A percentile compares a stretch with the other conserved stretches of the same genome.
phyloP scores from a whole-genome alignment of 1,140 invertebrate species.

The Heliothis subflexa region DNA sequence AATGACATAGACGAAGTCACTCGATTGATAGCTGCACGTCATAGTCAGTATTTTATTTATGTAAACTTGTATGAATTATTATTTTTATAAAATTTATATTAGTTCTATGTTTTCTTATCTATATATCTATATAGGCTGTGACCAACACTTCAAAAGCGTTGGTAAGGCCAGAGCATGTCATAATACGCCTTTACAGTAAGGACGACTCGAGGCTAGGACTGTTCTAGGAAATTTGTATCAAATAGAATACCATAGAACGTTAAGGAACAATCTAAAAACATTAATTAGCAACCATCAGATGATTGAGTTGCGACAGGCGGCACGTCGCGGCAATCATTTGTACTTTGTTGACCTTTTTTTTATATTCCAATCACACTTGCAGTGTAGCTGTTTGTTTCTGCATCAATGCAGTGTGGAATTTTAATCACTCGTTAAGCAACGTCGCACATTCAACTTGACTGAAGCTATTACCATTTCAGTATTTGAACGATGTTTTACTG shows the following conservation, averaged over 20 bases:
- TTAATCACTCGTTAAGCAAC: conserved; percentile 38
- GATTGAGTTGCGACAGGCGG: conserved; percentile 35
- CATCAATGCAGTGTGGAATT: conserved; percentile 27
- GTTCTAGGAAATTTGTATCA: background rate
- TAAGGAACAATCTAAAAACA: conserved; percentile 4
- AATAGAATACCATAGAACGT: background rate
- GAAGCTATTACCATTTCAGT: conserved; percentile 40
- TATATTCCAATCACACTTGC: conserved; percentile 32
- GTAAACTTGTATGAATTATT: conserved; percentile 34
- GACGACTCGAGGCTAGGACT: conserved; percentile 7
- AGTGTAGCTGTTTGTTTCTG: conserved; percentile 31
- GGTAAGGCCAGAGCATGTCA: conserved; percentile 3
- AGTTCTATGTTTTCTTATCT: conserved; percentile 31
- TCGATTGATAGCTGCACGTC: conserved; percentile 1
- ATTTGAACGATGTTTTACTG: conserved; percentile 36
- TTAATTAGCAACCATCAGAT: conserved; percentile 34
- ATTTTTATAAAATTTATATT: conserved; percentile 38
- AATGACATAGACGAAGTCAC: conserved; percentile 1
- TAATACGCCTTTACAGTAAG: conserved; percentile 17
- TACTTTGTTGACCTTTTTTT: conserved; percentile 40
- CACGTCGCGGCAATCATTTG: conserved; percentile 24
- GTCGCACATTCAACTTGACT: conserved; percentile 13
- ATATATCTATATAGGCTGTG: background rate
- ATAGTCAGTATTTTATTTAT: conserved; percentile 15
- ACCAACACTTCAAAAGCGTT: conserved; percentile 26